phyloP scores from a whole-genome alignment of 1,140 invertebrate genomes.

The Meloidogyne exigua region DNA sequence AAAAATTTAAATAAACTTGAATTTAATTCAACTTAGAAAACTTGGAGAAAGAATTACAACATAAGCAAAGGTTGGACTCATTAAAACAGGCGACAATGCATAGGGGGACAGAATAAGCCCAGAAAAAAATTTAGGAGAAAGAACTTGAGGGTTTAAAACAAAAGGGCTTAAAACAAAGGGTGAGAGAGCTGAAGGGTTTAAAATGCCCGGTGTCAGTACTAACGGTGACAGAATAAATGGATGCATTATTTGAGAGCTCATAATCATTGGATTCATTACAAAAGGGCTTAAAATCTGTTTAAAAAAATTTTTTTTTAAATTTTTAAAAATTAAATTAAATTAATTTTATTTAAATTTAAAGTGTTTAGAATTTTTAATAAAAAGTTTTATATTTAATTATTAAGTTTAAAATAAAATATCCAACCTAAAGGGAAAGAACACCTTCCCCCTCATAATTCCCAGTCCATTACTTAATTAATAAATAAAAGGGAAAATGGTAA shows the following conservation, averaged over 20 bases:
- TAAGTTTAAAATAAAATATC: no score
- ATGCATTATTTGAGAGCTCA: constrained; percentile 34
- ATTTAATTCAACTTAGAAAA: constrained; percentile 32
- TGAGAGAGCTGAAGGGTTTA: constrained; percentile 45
- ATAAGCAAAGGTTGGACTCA: constrained; percentile 19
- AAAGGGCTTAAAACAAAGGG: constrained; percentile 36
- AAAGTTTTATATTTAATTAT: no score
- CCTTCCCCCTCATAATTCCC: no score
- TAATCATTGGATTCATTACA: constrained; percentile 41
- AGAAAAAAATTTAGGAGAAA: constrained; percentile 28
- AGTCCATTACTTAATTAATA: no score
- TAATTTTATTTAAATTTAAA: no score
- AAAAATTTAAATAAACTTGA: not conserved
- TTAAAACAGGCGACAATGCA: constrained; percentile 33
- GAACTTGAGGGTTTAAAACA: constrained; percentile 40
- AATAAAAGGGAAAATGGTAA: no score
- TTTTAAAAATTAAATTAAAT: not conserved
- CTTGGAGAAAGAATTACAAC: constrained; percentile 37
- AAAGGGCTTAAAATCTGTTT: constrained; percentile 50
- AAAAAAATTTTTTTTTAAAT: constrained; percentile 10
- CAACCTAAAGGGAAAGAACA: no score
- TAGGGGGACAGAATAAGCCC: constrained; percentile 35
- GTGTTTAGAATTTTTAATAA: no score
- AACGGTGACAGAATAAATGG: constrained; percentile 35
- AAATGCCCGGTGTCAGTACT: constrained; percentile 37